Base-by-base conservation (phyloP, 2,888 invertebrate species). In the Piscicola geometra region DNA sequence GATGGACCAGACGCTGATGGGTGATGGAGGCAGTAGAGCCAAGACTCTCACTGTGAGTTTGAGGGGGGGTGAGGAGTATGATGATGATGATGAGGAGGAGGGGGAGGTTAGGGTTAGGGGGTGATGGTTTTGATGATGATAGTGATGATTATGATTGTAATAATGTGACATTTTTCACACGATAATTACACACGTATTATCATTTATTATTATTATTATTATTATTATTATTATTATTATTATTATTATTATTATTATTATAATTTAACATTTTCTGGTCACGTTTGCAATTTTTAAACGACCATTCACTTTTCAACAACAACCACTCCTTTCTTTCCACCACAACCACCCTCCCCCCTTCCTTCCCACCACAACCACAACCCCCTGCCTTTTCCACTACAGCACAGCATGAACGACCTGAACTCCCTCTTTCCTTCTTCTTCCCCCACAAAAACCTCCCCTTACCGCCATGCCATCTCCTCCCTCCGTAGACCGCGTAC, bases 331-430 rank as follows among this genome's bases (percentile, higher is more conserved):
- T 56, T n/a, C 60, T 56, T 18, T 18, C 5, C 25, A 56, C n/a
- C 60, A 56, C 21, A 47, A 21, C 60, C 3, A 3, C n/a, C 9
- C n/a, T n/a, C 9, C 9, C 50, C 9, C 12, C 21, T 47, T 47
- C 21, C 9, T 47, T 47, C 50, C 9, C 21, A 15, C 21, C 21
- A 47, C 50, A 47, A 9, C 50, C 50, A 47, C 21, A 47, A 56
- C 21, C n/a, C 12, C 21, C 9, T 5, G n/a, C 3, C 3, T 21
- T 56, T 56, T 25, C 60, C 60, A 56, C 60, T 25, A 56, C 60
- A 56, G 60, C 9, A 56, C 60, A 56, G 60, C 60, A 5, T 56
- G 12, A 56, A 56, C 60, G 60, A 56, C 5, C 60, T 56, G 60
- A 56, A 9, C 5, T 56, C 60, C 60, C 60, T n/a, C 25, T n/a